phyloP scores from a whole-genome alignment of 53 echinoderm and acorn worm genomes.

The Pentamera pediparva region DNA sequence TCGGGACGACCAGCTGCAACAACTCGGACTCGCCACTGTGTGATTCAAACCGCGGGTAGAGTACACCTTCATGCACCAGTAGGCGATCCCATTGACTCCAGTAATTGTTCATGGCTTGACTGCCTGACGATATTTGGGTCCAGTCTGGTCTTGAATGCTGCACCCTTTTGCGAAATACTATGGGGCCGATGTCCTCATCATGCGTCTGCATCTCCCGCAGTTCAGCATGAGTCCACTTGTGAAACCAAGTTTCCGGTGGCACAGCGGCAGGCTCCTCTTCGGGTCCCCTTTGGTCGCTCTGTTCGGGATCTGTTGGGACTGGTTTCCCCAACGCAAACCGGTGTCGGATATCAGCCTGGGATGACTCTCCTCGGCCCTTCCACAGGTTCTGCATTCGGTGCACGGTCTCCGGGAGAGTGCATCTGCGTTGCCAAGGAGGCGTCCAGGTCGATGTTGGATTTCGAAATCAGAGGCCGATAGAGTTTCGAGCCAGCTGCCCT shows the following conservation, averaged over 20 bases:
- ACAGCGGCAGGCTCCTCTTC: no score
- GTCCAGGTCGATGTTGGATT: constrained; percentile 7
- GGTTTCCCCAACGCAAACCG: no score
- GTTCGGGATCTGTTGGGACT: no score
- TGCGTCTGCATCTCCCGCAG: neutral
- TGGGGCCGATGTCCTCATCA: neutral
- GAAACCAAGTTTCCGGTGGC: constrained; percentile 1
- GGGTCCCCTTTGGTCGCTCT: no score
- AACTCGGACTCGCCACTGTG: neutral
- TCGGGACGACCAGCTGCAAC: constrained; percentile 4
- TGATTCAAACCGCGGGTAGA: neutral
- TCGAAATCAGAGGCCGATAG: constrained; percentile 2
- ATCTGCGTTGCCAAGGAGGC: no score
- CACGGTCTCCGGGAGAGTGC: constrained; percentile 14
- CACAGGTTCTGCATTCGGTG: neutral
- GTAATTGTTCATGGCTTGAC: neutral
- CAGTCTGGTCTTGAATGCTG: neutral
- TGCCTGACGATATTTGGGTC: neutral
- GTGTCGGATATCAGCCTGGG: neutral
- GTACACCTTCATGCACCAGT: neutral
- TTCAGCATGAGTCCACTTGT: neutral
- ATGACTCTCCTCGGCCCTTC: neutral
- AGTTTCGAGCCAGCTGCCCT: constrained; percentile 29
- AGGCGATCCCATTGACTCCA: constrained; percentile 9
- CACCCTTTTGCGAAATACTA: neutral